A percentile compares a stretch with the other conserved stretches of the same genome.
These are phyloP conservation scores for Danaus chrysippus DNA, from an alignment of 2,888 invertebrate genomes.

Conservation along the genomic window DNA sequence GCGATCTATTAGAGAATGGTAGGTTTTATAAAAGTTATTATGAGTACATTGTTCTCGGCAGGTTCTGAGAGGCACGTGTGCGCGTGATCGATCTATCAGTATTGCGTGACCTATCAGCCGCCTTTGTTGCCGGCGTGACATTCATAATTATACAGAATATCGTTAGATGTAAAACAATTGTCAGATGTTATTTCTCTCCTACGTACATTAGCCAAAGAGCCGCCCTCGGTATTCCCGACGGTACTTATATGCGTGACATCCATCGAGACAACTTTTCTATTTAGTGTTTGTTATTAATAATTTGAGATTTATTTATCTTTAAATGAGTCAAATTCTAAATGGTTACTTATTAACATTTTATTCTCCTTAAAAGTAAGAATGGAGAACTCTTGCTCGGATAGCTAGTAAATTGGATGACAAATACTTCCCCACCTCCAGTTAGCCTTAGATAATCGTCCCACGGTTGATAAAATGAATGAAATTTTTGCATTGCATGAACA, in stretches of 20 bases:
- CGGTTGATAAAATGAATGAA: conserved; percentile 34
- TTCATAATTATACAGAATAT: conserved; percentile 50
- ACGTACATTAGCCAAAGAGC: conserved; percentile 17
- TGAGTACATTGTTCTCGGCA: conserved; percentile 21
- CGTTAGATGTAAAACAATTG: conserved; percentile 29
- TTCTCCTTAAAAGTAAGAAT: too few relatives aligned
- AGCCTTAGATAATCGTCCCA: neutral
- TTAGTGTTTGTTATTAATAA: neutral
- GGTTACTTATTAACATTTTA: too few relatives aligned
- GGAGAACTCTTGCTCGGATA: neutral
- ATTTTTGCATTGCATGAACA: conserved; percentile 52
- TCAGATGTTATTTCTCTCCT: conserved; percentile 14
- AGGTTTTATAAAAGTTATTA: conserved; percentile 24
- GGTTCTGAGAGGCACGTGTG: conserved; percentile 39
- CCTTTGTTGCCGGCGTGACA: conserved; percentile 58
- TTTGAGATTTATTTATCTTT: neutral
- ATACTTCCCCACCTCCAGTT: neutral
- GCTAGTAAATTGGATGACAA: neutral
- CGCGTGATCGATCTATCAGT: conserved; percentile 51
- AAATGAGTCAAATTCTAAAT: too few relatives aligned
- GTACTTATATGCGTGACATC: conserved; percentile 13
- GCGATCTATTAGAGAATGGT: conserved; percentile 15
- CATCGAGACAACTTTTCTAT: conserved; percentile 12
- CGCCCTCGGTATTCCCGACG: conserved; percentile 15
- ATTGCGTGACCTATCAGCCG: conserved; percentile 60